Conservation (phyloP, 2,113 vertebrate genomes). For the Dromiciops gliroides region DNA sequence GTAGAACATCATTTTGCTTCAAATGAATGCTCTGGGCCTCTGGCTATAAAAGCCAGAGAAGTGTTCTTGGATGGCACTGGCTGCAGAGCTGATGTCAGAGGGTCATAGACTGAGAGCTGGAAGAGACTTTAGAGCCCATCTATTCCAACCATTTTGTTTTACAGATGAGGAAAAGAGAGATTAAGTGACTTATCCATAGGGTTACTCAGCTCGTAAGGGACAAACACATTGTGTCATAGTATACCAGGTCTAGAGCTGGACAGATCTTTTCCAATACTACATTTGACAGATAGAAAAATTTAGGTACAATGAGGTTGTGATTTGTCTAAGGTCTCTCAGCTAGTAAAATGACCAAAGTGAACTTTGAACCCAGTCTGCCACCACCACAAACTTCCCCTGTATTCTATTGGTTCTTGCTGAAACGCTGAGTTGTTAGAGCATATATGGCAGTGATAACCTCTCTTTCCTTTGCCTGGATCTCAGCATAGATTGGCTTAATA, state of each 20-base stretch:
- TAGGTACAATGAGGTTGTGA: not conserved
- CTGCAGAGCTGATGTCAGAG: not conserved
- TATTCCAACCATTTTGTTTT: not conserved
- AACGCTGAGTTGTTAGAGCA: not conserved
- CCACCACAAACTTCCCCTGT: not conserved
- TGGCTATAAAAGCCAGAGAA: not conserved
- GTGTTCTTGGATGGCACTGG: not conserved
- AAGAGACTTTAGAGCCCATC: no score
- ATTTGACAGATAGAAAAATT: not conserved
- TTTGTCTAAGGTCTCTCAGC: not conserved
- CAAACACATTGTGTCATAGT: not conserved
- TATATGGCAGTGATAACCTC: not conserved
- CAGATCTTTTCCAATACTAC: not conserved
- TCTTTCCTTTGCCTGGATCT: slow-evolving; percentile 13
- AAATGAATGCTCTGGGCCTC: not conserved
- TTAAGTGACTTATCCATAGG: no score
- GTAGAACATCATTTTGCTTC: not conserved
- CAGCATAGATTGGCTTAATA: not conserved
- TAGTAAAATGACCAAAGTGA: not conserved
- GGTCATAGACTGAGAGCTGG: not conserved
- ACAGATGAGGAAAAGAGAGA: not conserved
- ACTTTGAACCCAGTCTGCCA: not conserved
- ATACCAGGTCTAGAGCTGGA: not conserved
- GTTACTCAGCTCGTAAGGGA: not conserved
- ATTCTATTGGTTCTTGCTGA: not conserved